Conservation (phyloP, 1,140 invertebrate genomes). For the Drosophila orena region DNA sequence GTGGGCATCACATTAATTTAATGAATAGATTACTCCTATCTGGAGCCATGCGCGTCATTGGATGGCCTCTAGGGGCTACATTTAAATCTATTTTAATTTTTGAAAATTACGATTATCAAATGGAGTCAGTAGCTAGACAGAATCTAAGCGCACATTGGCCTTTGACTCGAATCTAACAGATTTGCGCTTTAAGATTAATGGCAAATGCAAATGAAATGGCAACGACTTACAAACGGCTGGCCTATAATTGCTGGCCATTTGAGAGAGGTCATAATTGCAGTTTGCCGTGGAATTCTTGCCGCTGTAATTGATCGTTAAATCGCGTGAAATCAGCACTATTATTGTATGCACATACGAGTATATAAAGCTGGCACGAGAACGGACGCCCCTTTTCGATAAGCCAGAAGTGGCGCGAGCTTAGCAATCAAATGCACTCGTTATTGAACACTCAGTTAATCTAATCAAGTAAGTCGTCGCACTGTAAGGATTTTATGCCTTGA, state of each 20-base stretch:
- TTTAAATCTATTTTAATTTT: not conserved
- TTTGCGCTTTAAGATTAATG: slow-evolving; percentile 10
- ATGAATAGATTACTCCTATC: slow-evolving; percentile 8
- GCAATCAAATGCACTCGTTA: slow-evolving; percentile 27
- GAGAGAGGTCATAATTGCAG: not conserved
- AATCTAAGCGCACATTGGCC: slow-evolving; percentile 1
- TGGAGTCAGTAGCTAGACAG: not conserved
- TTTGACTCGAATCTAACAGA: slow-evolving; percentile 18
- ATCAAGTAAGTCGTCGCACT: not conserved
- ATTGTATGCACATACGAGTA: not conserved
- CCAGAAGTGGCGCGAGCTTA: slow-evolving; percentile 21
- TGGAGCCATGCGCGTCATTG: slow-evolving; percentile 6
- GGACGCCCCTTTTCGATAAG: slow-evolving; percentile 18
- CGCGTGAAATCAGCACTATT: slow-evolving; percentile 30
- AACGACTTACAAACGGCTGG: slow-evolving; percentile 1
- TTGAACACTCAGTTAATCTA: slow-evolving; percentile 20
- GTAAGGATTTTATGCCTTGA: not conserved
- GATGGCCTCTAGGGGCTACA: not conserved
- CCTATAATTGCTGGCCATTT: slow-evolving; percentile 21
- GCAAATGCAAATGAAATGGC: slow-evolving; percentile 1
- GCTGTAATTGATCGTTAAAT: slow-evolving; percentile 28
- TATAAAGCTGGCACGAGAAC: slow-evolving; percentile 26
- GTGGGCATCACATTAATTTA: slow-evolving; percentile 4
- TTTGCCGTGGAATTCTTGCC: not conserved
- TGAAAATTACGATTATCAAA: slow-evolving; percentile 33